Evolutionary conservation across 2,797 vertebrate species (phyloP), one percentile per base, ranked within the genome.

Genomic region (Borostomias antarcticus): DNA sequence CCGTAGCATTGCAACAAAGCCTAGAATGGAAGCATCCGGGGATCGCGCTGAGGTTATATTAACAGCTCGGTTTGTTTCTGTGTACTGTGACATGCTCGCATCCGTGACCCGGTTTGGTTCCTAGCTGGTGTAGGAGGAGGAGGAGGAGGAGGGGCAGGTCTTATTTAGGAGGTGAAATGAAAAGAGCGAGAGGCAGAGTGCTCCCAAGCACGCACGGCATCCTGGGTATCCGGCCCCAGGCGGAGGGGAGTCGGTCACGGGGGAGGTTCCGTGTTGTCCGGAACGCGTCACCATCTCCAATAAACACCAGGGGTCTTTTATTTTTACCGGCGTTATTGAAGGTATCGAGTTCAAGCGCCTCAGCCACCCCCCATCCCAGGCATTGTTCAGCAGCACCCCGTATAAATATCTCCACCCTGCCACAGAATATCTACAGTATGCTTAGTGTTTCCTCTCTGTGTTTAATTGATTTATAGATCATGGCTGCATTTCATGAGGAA

Each of bases 121-220:
- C 69, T 65, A 67, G 75, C 68, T 45, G 64, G 76, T 81, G n/a
- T n/a, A n/a, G n/a, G n/a, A n/a, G n/a, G n/a, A n/a, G n/a, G n/a
- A 77, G 71, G 84, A 83, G 77, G 82, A 83, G 81, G 76, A 25
- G 86, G 81, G 78, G 66, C 66, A 77, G 82, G 77, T 80, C 89
- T 89, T 92, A 92, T 93, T 93, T 92, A 82, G 81, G 86, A 84
- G 88, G 88, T 88, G 87, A 70, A 84, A 84, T 87, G 82, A 92
- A 92, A 91, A 80, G 82, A 80, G 77, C 78, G 80, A 51, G 68
- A 88, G 89, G 78, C 81, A 86, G 83, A 88, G 89, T 88, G 83
- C 86, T 23, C 62, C 75, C 77, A 80, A 82, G 86, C 81, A 83
- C 70, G 75, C 56, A 58, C 66, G 89, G 92, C 82, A 92, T 91